Evolutionary conservation across 92 coral and sea anemone species (phyloP).

Genomic region (Zoanthus sansibaricus): DNA sequence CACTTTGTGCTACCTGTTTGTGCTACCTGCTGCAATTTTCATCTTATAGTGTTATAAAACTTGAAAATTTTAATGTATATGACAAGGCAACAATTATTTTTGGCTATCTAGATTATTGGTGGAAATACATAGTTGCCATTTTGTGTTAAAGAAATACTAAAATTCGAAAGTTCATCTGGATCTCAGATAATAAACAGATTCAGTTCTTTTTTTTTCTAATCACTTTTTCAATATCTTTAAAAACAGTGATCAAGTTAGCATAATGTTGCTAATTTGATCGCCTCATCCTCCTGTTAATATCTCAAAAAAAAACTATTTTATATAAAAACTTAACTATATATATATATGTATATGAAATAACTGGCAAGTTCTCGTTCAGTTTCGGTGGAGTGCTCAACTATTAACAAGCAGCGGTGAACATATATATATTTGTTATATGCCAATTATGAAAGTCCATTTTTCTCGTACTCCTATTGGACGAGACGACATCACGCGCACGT

Average conservation of each 20-base stretch:
- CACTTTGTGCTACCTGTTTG: constrained; percentile 39
- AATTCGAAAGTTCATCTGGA: constrained; percentile 26
- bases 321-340: not conserved
- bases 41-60: constrained; percentile 29
- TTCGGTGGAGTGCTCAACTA: no score
- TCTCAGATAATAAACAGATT: constrained; percentile 28
- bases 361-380: no score
- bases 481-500: no score
- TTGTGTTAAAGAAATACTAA: constrained; percentile 26
- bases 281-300: no score
- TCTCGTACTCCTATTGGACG: no score
- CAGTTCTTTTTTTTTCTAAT: not conserved
- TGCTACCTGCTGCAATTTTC: constrained; percentile 31
- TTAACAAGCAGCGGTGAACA: no score
- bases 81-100: constrained; percentile 30
- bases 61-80: constrained; percentile 21
- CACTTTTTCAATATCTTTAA: not conserved
- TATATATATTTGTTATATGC: no score
- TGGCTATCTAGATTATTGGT: constrained; percentile 27
- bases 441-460: no score
- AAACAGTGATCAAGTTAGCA: no score
- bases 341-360: no score
- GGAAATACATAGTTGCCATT: constrained; percentile 35
- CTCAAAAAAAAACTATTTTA: no score
- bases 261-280: no score